Evolutionary conservation across 2,888 invertebrate species (phyloP).

Genomic region (Agrenia bidenticulata): DNA sequence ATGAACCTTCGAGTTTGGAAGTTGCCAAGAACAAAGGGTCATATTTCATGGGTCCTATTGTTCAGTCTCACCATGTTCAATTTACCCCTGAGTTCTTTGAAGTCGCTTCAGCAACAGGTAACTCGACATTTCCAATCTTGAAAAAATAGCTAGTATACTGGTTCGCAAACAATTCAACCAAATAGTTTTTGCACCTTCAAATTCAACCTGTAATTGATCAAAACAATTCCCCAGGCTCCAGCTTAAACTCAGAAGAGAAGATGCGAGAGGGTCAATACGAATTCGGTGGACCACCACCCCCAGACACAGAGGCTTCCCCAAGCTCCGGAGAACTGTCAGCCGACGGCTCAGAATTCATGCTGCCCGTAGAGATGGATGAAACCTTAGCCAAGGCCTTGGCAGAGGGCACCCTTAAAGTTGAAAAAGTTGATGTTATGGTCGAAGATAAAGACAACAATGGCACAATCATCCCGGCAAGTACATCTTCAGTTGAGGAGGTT

Average conservation of each 20-base stretch:
- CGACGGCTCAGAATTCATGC: conserved; percentile 29
- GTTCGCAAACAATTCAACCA: no score
- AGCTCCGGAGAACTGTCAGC: conserved; percentile 14
- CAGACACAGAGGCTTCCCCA: conserved; percentile 29
- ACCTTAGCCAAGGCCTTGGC: conserved; percentile 23
- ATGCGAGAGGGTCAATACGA: conserved; percentile 25
- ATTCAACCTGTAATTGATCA: no score
- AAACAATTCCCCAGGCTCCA: conserved; percentile 25
- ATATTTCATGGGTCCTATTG: conserved; percentile 39
- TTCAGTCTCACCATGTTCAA: conserved; percentile 43
- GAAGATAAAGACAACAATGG: conserved; percentile 34
- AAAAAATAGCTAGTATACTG: not conserved
- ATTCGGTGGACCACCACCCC: conserved; percentile 13
- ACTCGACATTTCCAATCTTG: not conserved
- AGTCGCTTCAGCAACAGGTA: conserved; percentile 46
- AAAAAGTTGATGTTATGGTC: conserved; percentile 33
- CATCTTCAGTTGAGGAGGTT: conserved; percentile 14
- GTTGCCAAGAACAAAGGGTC: conserved; percentile 29
- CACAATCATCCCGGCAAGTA: conserved; percentile 23
- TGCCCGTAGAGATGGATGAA: conserved; percentile 35
- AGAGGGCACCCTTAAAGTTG: conserved; percentile 28
- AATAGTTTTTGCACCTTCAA: no score
- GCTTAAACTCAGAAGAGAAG: conserved; percentile 41
- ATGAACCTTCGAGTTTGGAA: conserved; percentile 22
- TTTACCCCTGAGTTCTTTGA: conserved; percentile 34